Percentiles rank a stretch among this genome's conserved stretches.
Evolutionary conservation across 1,140 invertebrate genomes (phyloP).

Genomic region (Callitettix versicolor): DNA sequence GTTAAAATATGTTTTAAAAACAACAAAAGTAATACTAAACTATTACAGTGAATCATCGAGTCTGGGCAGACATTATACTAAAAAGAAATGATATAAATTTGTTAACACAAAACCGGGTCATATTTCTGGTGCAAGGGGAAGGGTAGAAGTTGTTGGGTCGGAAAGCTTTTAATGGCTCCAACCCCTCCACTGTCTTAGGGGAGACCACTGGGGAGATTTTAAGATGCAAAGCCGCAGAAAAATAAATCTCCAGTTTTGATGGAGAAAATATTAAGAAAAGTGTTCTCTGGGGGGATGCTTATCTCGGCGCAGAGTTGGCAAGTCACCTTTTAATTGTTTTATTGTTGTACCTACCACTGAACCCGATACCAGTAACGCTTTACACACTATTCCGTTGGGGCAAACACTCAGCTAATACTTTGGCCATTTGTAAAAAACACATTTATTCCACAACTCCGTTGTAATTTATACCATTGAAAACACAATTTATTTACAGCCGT

Average conservation of each 20-base stretch:
- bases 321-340: slow-evolving; percentile 5
- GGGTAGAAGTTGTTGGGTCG: background rate
- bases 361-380: too few relatives aligned
- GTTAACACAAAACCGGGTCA: background rate
- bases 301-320: background rate
- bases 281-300: slow-evolving; percentile 2
- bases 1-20: too few relatives aligned
- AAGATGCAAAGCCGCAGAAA: background rate
- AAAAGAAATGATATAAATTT: slow-evolving; percentile 1
- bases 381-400: too few relatives aligned
- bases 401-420: too few relatives aligned
- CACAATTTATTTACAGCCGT: too few relatives aligned
- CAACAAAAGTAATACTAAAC: too few relatives aligned
- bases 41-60: too few relatives aligned
- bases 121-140: background rate
- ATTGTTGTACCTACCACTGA: too few relatives aligned
- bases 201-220: slow-evolving; percentile 9
- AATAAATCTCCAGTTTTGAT: slow-evolving; percentile 11
- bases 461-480: too few relatives aligned
- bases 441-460: too few relatives aligned
- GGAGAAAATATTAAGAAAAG: slow-evolving; percentile 12
- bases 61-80: background rate
- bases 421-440: too few relatives aligned
- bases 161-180: slow-evolving; percentile 9
- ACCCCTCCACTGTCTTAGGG: background rate